phyloP scores from a whole-genome alignment of 2,113 vertebrate genomes.

The Hemichromis elongatus region DNA sequence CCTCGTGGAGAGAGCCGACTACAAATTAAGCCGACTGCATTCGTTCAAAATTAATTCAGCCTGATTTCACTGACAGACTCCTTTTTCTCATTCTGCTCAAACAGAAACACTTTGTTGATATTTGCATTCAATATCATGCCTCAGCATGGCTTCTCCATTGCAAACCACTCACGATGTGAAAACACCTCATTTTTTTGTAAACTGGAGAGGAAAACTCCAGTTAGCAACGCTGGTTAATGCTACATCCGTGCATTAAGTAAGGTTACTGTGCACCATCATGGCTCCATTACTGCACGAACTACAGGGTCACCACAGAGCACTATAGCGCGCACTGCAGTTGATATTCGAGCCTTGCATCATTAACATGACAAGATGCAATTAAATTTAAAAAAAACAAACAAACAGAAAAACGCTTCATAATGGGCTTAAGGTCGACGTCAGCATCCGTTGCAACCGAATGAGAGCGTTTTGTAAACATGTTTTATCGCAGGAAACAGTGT shows the following conservation, averaged over 20 bases:
- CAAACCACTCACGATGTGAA: conserved; percentile 27
- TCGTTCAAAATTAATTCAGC: conserved; percentile 34
- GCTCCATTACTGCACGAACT: neutral
- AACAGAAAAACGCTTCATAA: conserved; percentile 23
- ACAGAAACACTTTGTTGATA: conserved; percentile 20
- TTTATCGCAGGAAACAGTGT: neutral
- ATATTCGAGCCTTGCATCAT: conserved; percentile 29
- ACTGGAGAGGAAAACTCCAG: conserved; percentile 38
- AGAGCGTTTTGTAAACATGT: conserved; percentile 23
- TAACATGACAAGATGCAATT: conserved; percentile 46
- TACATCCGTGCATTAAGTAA: conserved; percentile 35
- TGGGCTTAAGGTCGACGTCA: conserved; percentile 32
- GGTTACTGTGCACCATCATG: conserved; percentile 8
- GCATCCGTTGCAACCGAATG: neutral
- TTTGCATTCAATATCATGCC: conserved; percentile 18
- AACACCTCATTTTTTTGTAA: conserved; percentile 14
- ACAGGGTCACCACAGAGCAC: neutral
- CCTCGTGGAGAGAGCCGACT: conserved; percentile 11
- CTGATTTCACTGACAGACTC: neutral
- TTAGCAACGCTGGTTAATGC: conserved; percentile 54
- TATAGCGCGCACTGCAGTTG: conserved; percentile 2
- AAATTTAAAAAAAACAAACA: conserved; percentile 48
- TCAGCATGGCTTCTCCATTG: neutral
- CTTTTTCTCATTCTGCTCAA: neutral
- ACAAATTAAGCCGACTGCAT: conserved; percentile 37